Evolutionary conservation across 1,140 invertebrate genomes (phyloP), one percentile per base, ranked within the genome.

Genomic region (Chironomus striatipennis): DNA sequence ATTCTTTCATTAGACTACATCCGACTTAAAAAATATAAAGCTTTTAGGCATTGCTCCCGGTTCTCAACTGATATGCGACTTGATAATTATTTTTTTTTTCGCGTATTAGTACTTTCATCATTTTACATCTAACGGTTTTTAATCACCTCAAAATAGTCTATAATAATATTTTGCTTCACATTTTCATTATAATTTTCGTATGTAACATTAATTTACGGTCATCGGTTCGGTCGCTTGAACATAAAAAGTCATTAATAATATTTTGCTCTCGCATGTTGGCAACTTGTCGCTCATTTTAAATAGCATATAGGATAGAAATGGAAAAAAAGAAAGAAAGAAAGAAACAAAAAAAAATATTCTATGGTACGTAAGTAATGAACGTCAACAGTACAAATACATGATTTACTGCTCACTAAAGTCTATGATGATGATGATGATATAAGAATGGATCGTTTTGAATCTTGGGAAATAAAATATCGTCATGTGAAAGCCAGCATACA

Each of bases 31-130:
- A 34, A 34, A 34, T n/a, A 34, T 34, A 34, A 34, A 34, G 24
- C 24, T 34, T 34, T 34, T 34, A 34, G 24, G 24, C 24, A 57
- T 57, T 57, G 1, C 47, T 57, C 12, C 12, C 47, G 47, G 12
- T 57, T n/a, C 24, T 34, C 47, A 15, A n/a, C 47, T 57, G 47
- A 57, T 57, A 57, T 57, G 47, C 47, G 47, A 57, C 47, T 57
- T 57, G 47, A 57, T 57, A 57, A 57, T 57, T 57, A 57, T 57
- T 57, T 57, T 57, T 57, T 57, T 57, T 57, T 57, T 57, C 47
- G 47, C 47, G 47, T 57, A 57, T 57, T n/a, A 57, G n/a, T 57
- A n/a, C 47, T 34, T 34, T 34, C 24, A 34, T 34, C n/a, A 57
- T 57, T 12, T n/a, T 1, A n/a, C 12, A 57, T 57, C 47, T 57